phyloP scores from a whole-genome alignment of 2,888 invertebrate genomes.

The Parascotia fuliginaria region DNA sequence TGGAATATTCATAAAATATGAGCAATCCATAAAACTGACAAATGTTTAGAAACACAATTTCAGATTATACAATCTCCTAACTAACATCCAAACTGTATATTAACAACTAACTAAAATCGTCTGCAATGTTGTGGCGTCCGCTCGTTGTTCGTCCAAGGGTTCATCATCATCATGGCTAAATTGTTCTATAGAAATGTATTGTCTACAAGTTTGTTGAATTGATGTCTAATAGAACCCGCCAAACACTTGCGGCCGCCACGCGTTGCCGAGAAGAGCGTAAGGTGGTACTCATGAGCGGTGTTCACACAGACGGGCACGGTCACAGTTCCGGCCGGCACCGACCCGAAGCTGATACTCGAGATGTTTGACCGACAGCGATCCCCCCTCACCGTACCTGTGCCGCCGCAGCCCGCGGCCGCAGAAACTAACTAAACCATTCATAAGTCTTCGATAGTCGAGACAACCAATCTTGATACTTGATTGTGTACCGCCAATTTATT shows the following conservation, averaged over 20 bases:
- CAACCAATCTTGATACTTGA: constrained; percentile 12
- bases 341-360: constrained; percentile 84
- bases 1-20: constrained; percentile 4
- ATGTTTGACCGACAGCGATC: constrained; percentile 83
- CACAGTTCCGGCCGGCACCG: constrained; percentile 83
- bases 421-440: constrained; percentile 60
- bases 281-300: constrained; percentile 77
- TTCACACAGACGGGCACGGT: constrained; percentile 81
- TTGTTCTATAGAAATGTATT: constrained; percentile 10
- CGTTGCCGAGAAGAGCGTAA: constrained; percentile 76
- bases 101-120: constrained; percentile 49
- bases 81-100: constrained; percentile 30
- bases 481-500: background rate
- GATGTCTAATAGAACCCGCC: constrained; percentile 41
- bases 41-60: constrained; percentile 20
- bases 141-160: constrained; percentile 60
- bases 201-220: constrained; percentile 23
- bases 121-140: constrained; percentile 83
- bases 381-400: constrained; percentile 74
- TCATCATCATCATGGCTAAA: constrained; percentile 40
- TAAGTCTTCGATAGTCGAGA: too few species aligned
- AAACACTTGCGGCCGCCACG: constrained; percentile 75
- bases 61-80: constrained; percentile 16
- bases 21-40: constrained; percentile 14
- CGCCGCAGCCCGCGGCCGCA: constrained; percentile 53